A percentile compares a stretch with the other conserved stretches of the same genome.
Conservation (phyloP, 2,888 invertebrate species). For the Iselma pallidipennis region DNA sequence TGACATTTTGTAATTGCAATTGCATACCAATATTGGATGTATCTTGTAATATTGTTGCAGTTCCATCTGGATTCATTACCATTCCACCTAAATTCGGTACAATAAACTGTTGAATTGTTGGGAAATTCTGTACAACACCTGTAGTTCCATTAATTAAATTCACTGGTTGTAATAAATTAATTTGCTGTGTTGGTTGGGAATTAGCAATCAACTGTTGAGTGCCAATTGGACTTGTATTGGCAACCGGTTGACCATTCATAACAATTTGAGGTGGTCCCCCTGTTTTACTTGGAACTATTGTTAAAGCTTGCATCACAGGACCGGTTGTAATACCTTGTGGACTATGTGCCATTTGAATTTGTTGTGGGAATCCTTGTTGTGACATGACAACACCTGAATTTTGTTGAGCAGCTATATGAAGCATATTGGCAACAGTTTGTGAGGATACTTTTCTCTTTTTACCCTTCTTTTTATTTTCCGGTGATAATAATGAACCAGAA, state of each 20-base stretch:
- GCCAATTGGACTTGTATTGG: conserved; percentile 63
- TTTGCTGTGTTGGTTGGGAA: conserved; percentile 61
- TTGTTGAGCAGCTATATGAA: conserved; percentile 71
- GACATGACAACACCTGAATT: conserved; percentile 66
- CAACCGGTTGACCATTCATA: conserved; percentile 70
- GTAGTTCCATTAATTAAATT: conserved; percentile 75
- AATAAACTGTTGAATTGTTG: conserved; percentile 80
- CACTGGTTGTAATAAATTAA: conserved; percentile 79
- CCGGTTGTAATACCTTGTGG: conserved; percentile 69
- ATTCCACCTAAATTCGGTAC: conserved; percentile 79
- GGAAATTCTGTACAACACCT: conserved; percentile 74
- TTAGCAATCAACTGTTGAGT: conserved; percentile 71
- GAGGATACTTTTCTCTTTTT: conserved; percentile 75
- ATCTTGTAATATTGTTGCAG: conserved; percentile 73
- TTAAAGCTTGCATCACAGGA: conserved; percentile 74
- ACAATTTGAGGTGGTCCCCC: conserved; percentile 75
- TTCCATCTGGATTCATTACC: conserved; percentile 78
- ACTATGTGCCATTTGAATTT: conserved; percentile 71
- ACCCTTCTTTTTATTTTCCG: conserved; percentile 62
- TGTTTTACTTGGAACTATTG: conserved; percentile 76
- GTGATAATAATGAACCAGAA: conserved; percentile 66
- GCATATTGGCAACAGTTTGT: conserved; percentile 71
- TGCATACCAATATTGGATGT: conserved; percentile 72
- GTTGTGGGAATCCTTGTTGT: conserved; percentile 66
- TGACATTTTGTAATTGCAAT: conserved; percentile 78